phyloP scores from a whole-genome alignment of 2,113 vertebrate genomes.

The Isurus oxyrinchus region DNA sequence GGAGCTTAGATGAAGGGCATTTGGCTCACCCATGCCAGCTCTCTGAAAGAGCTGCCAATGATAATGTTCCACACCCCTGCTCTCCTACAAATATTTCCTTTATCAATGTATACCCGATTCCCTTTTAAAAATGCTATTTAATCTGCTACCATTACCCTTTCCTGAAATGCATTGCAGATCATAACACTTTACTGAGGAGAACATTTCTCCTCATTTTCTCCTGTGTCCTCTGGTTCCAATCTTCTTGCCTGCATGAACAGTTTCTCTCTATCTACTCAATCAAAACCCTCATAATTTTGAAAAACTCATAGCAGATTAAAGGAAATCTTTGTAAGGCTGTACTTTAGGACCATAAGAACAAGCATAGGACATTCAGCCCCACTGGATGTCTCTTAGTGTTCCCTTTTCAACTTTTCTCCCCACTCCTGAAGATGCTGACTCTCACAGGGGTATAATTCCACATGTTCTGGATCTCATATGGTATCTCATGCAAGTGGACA shows the following conservation, averaged over 20 bases:
- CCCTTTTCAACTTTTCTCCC: neutral
- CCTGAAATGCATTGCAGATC: neutral
- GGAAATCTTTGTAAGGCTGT: neutral
- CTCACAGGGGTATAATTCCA: too few relatives aligned
- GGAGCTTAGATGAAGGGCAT: neutral
- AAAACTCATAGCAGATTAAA: neutral
- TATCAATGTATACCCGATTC: neutral
- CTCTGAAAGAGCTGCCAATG: neutral
- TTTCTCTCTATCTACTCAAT: neutral
- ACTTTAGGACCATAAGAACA: neutral
- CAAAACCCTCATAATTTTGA: neutral
- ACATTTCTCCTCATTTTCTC: neutral
- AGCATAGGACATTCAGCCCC: neutral
- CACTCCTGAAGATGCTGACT: neutral
- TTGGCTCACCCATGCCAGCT: neutral
- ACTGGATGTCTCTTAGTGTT: neutral
- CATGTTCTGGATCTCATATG: neutral
- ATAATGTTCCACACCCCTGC: neutral
- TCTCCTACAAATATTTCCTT: neutral
- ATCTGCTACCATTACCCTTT: neutral
- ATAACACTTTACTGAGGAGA: neutral
- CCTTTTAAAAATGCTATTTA: neutral
- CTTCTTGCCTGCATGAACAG: neutral
- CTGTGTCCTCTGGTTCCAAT: neutral
- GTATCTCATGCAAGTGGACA: neutral